Conservation (phyloP, 1,140 invertebrate species). For the Ips nitidus region DNA sequence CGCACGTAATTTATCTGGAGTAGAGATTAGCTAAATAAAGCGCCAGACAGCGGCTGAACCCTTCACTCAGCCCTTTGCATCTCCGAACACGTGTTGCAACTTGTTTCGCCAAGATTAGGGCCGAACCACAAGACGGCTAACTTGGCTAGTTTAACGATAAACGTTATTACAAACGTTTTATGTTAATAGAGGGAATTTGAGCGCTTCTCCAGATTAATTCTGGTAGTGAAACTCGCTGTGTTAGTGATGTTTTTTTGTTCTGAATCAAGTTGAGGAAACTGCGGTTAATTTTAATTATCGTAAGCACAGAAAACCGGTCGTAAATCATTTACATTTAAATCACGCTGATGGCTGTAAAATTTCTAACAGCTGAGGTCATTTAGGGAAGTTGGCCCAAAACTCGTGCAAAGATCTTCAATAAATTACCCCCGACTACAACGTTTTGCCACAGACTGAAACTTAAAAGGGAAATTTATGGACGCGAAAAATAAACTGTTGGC, state of each 20-base stretch:
- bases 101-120: slow-evolving; percentile 32
- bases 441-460: slow-evolving; percentile 33
- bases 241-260: too few relatives aligned
- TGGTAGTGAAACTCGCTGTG: too few relatives aligned
- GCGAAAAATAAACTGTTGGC: slow-evolving; percentile 32
- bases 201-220: too few relatives aligned
- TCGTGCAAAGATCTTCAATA: slow-evolving; percentile 35
- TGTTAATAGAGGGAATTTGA: slow-evolving; percentile 5
- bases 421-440: slow-evolving; percentile 31
- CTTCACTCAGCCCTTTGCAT: slow-evolving; percentile 30
- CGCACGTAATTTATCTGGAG: slow-evolving; percentile 28
- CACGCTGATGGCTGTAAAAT: slow-evolving; percentile 33
- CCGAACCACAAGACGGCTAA: slow-evolving; percentile 25
- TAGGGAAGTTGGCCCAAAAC: slow-evolving; percentile 29
- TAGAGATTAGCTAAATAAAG: slow-evolving; percentile 35
- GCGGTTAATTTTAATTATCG: slow-evolving; percentile 15
- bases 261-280: neutral
- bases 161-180: slow-evolving; percentile 28
- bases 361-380: slow-evolving; percentile 34
- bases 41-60: slow-evolving; percentile 31
- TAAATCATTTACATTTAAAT: slow-evolving; percentile 24
- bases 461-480: slow-evolving; percentile 30
- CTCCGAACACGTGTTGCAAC: slow-evolving; percentile 33
- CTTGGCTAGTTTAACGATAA: slow-evolving; percentile 26
- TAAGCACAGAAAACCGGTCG: slow-evolving; percentile 1